A percentile compares a stretch with the other conserved stretches of the same genome.
Evolutionary conservation across 2,888 invertebrate species (phyloP).

Genomic region (Drosophila limbata): DNA sequence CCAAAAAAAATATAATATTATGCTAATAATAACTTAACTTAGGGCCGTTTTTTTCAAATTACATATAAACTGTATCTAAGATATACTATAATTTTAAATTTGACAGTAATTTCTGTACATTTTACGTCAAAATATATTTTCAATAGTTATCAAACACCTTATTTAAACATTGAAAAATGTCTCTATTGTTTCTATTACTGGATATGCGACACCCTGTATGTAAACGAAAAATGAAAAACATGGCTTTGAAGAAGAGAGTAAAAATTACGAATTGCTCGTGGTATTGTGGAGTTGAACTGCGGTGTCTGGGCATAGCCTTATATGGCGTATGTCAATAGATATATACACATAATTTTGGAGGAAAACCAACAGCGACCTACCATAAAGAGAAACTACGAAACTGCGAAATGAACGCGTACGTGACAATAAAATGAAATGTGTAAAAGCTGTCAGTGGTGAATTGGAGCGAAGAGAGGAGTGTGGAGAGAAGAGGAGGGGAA

Average conservation of each 20-base stretch:
- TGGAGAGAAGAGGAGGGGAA: background rate
- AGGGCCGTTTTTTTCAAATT: too few species aligned
- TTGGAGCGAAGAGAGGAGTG: conserved; percentile 12
- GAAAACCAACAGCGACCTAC: conserved; percentile 62
- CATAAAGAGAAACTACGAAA: conserved; percentile 65
- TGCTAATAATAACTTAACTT: too few species aligned
- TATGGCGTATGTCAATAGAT: conserved; percentile 62
- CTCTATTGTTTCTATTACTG: background rate
- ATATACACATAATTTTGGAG: conserved; percentile 45
- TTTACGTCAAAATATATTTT: too few species aligned
- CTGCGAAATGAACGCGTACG: conserved; percentile 69
- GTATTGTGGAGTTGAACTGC: conserved; percentile 26
- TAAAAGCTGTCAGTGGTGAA: conserved; percentile 58
- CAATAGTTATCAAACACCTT: too few species aligned
- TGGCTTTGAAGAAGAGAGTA: background rate
- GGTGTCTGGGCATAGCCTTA: conserved; percentile 48
- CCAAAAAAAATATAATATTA: background rate
- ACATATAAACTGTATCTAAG: too few species aligned
- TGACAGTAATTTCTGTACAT: too few species aligned
- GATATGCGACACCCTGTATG: conserved; percentile 36
- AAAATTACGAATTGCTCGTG: conserved; percentile 21
- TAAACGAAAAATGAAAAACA: conserved; percentile 1
- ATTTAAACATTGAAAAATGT: too few species aligned
- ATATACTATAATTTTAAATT: too few species aligned
- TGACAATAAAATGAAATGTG: conserved; percentile 82